Evolutionary conservation across 2,113 vertebrate species (phyloP), one percentile per base, ranked within the genome.

Genomic region (Dissostichus mawsoni): DNA sequence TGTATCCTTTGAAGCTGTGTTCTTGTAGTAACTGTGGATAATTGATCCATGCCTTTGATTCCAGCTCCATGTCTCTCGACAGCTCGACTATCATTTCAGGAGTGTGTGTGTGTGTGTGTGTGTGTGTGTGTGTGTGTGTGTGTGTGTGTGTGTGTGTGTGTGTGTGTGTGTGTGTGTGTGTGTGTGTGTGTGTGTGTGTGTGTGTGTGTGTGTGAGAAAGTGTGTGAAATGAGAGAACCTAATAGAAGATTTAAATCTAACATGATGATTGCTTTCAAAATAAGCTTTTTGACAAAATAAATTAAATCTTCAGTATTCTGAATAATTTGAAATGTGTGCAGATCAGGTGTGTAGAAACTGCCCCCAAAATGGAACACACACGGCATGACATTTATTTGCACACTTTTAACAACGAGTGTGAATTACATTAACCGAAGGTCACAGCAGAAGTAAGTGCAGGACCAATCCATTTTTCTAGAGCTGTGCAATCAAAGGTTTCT

Each of bases 11-110:
- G 90, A 92, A 87, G 89, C 87, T 74, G 77, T 84, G 88, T 85
- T 87, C 85, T 85, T 76, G 81, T 91, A 81, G 83, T 93, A 92
- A 87, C 85, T 90, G 89, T 89, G 87, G 92, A 91, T 92, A 91
- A 93, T 93, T 93, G 87, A 93, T 92, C 88, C 64, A 56, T 81
- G 83, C 81, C 85, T 88, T 92, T 89, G 85, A 90, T 90, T 90
- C 76, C 66, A 64, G 72, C 78, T 64, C 66, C 47, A 55, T 70
- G 84, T 86, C 73, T 85, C 80, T 77, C 55, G 41, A 66, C 3
- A 50, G 74, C 79, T 12, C 76, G 75, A 76, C 73, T 69, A 36
- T 63, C 70, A 79, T 88, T 82, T 81, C 71, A 81, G 36, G 52
- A 80, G 69, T 16, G 51, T 53, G 51, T 52, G 51, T 8, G 17